These are phyloP conservation scores for Sepiola atlantica DNA, from an alignment of 2,888 invertebrate genomes.

Conservation along the genomic window DNA sequence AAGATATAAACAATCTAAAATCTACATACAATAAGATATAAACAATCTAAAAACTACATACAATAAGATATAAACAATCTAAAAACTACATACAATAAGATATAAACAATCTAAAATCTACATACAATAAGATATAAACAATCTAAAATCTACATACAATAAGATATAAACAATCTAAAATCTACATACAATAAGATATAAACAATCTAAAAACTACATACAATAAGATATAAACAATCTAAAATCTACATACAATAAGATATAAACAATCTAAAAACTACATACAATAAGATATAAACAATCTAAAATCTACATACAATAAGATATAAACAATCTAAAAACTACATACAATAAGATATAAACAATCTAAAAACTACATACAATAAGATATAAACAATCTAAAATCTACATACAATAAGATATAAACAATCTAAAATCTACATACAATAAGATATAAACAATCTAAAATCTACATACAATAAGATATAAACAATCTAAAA, in stretches of 20 bases:
- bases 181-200: neutral
- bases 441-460: neutral
- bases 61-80: neutral
- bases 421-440: neutral
- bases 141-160: neutral
- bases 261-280: neutral
- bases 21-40: neutral
- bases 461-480: neutral
- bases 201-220: neutral
- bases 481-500: neutral
- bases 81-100: neutral
- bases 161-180: neutral
- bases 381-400: neutral
- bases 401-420: neutral
- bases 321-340: neutral
- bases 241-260: neutral
- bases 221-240: neutral
- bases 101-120: neutral
- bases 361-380: neutral
- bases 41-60: neutral
- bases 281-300: neutral
- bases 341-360: neutral
- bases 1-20: neutral
- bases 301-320: neutral
- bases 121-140: neutral